Percentiles rank a stretch among this genome's conserved stretches.
Conservation (phyloP, 1,140 invertebrate species). For the Ridgeia piscesae region DNA sequence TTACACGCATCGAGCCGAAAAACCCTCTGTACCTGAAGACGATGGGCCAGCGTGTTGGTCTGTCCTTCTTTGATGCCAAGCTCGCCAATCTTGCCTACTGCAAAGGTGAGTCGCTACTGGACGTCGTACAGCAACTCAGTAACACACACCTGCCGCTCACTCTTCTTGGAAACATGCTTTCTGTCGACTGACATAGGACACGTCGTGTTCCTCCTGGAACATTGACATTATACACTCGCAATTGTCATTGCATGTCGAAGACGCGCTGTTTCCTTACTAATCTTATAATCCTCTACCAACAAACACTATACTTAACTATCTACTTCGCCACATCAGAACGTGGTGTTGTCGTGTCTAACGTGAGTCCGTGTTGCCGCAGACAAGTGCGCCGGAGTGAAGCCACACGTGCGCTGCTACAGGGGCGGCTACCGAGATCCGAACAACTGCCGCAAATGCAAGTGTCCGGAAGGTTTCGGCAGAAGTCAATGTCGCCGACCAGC, state of each 20-base stretch:
- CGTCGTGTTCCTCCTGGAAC: too few relatives aligned
- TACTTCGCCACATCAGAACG: background rate
- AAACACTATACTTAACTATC: too few relatives aligned
- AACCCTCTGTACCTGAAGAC: constrained; percentile 39
- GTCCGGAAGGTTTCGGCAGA: constrained; percentile 46
- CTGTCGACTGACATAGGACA: too few relatives aligned
- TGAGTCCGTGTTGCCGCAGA: constrained; percentile 20
- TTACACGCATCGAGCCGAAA: constrained; percentile 32
- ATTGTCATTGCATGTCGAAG: too few relatives aligned
- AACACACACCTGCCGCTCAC: background rate
- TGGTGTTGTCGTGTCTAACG: background rate
- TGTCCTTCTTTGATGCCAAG: constrained; percentile 52
- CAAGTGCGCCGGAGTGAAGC: constrained; percentile 25
- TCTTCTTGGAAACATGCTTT: background rate
- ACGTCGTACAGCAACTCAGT: background rate
- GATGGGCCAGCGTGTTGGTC: constrained; percentile 42
- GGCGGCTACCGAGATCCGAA: constrained; percentile 52
- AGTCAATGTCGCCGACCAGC: constrained; percentile 31
- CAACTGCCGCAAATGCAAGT: constrained; percentile 45
- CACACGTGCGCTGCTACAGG: constrained; percentile 32
- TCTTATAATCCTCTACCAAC: too few relatives aligned
- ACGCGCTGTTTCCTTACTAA: too few relatives aligned
- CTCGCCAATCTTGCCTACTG: constrained; percentile 51
- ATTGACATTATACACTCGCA: too few relatives aligned
- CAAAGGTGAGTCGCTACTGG: constrained; percentile 35